Conservation (phyloP, 2,888 invertebrate species). For the Acanthopleura granulata region DNA sequence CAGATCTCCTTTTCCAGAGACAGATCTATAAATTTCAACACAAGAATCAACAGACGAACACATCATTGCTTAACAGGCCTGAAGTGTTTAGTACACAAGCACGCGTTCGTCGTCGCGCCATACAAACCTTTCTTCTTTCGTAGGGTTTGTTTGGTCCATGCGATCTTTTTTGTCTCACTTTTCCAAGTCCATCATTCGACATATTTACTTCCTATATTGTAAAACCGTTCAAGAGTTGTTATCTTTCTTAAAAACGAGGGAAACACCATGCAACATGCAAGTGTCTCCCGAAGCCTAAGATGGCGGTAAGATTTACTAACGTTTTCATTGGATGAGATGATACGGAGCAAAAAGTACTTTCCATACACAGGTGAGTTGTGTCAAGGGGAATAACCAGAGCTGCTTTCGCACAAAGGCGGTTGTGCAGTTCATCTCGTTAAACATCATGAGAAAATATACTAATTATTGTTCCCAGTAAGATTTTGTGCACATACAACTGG, state of each 20-base stretch:
- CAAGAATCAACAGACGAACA: too few relatives aligned
- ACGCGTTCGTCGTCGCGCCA: neutral
- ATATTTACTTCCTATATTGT: conserved; percentile 16
- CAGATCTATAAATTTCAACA: too few relatives aligned
- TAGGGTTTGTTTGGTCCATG: conserved; percentile 41
- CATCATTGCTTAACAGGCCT: too few relatives aligned
- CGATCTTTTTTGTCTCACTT: conserved; percentile 40
- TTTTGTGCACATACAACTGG: too few relatives aligned
- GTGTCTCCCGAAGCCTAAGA: conserved; percentile 17
- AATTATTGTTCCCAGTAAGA: too few relatives aligned
- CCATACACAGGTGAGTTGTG: neutral
- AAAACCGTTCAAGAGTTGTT: neutral
- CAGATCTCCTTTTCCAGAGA: too few relatives aligned
- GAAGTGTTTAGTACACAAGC: neutral
- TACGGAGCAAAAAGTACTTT: conserved; percentile 1
- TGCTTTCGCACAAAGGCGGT: too few relatives aligned
- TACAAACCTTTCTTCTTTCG: conserved; percentile 43
- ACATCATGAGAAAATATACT: too few relatives aligned
- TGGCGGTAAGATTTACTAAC: conserved; percentile 14
- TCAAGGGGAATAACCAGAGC: neutral
- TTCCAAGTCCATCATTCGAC: conserved; percentile 45
- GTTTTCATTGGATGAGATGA: conserved; percentile 14
- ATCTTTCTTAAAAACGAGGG: neutral
- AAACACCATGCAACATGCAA: conserved; percentile 18
- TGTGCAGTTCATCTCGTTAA: too few relatives aligned